phyloP scores from a whole-genome alignment of 2,888 invertebrate genomes.

The Cephus pulcher region DNA sequence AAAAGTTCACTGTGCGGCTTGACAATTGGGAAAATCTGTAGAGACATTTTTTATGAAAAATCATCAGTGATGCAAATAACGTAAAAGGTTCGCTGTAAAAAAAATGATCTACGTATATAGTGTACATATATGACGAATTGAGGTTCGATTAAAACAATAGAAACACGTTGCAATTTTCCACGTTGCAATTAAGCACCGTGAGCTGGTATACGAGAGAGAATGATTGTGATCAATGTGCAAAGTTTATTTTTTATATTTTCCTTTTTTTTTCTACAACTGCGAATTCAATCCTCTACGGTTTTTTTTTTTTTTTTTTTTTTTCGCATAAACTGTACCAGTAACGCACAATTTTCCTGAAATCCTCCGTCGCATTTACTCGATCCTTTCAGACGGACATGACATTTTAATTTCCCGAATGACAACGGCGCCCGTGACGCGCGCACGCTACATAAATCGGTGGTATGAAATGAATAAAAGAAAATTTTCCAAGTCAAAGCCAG shows the following conservation, averaged over 20 bases:
- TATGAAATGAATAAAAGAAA: not conserved
- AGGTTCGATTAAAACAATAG: not conserved
- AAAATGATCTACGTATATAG: not conserved
- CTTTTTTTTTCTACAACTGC: not conserved
- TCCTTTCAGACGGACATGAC: not conserved
- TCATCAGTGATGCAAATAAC: not conserved
- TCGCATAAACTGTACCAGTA: not conserved
- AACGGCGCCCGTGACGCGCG: not conserved
- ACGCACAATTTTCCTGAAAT: not conserved
- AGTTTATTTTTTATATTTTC: slow-evolving; percentile 21
- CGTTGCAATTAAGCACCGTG: slow-evolving; percentile 54
- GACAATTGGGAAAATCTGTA: not conserved
- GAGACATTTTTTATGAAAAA: not conserved
- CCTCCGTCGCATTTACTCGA: not conserved
- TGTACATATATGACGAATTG: not conserved
- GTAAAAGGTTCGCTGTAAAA: not conserved
- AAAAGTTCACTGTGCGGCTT: not conserved
- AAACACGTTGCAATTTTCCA: slow-evolving; percentile 45
- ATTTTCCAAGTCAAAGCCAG: not conserved
- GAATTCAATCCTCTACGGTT: not conserved
- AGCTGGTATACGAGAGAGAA: slow-evolving; percentile 35
- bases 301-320: not conserved
- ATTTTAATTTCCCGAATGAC: not conserved
- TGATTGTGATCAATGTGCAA: slow-evolving; percentile 38
- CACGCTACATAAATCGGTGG: not conserved